phyloP scores from a whole-genome alignment of 2,888 invertebrate genomes.

The Stictocephala bisonia region DNA sequence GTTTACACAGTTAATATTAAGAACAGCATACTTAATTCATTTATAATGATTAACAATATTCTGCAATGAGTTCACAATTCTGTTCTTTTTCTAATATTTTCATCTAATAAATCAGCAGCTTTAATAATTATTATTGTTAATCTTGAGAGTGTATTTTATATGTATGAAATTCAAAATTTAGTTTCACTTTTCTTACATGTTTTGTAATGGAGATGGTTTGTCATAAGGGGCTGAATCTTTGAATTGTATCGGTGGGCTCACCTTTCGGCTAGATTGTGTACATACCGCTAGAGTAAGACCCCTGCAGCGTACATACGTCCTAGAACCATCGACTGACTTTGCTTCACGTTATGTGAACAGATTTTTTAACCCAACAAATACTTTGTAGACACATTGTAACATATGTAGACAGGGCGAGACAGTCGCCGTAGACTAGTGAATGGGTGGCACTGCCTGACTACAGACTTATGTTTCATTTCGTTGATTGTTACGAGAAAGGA shows the following conservation, averaged over 20 bases:
- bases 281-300: slow-evolving; percentile 22
- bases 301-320: slow-evolving; percentile 28
- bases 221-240: too few relatives aligned
- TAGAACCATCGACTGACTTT: slow-evolving; percentile 36
- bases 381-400: slow-evolving; percentile 37
- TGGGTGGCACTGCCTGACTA: slow-evolving; percentile 35
- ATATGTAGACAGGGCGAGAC: slow-evolving; percentile 12
- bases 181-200: too few relatives aligned
- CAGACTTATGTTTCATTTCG: slow-evolving; percentile 42
- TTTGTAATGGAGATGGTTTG: too few relatives aligned
- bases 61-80: too few relatives aligned
- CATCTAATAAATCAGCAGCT: too few relatives aligned
- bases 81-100: too few relatives aligned
- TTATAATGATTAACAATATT: too few relatives aligned
- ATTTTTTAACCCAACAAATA: slow-evolving; percentile 35
- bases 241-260: slow-evolving; percentile 24
- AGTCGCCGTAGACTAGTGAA: slow-evolving; percentile 22
- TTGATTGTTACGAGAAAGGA: slow-evolving; percentile 45
- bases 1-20: too few relatives aligned
- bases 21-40: too few relatives aligned
- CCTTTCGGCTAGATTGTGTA: slow-evolving; percentile 17
- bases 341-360: slow-evolving; percentile 35
- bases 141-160: too few relatives aligned
- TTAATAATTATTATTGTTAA: too few relatives aligned
- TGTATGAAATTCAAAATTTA: too few relatives aligned